Evolutionary conservation across 2,888 invertebrate species (phyloP).

Genomic region (Lasius fuliginosus): DNA sequence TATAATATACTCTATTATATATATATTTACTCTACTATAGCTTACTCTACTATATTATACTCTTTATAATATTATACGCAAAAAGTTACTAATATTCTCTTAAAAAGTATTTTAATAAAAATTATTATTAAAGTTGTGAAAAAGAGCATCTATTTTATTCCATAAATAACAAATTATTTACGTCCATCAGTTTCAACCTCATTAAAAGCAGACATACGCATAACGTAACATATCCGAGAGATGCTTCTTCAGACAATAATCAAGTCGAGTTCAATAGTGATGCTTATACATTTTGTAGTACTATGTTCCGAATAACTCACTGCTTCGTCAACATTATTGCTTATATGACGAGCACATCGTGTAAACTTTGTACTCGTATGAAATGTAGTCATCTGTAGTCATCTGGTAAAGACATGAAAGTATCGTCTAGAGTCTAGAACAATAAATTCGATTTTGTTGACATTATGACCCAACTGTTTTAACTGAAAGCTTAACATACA

Average conservation of each 20-base stretch:
- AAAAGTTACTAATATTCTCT: too few relatives aligned
- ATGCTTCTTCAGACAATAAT: conserved; percentile 98
- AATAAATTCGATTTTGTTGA: conserved; percentile 99
- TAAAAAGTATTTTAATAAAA: too few relatives aligned
- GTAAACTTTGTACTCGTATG: conserved; percentile 97
- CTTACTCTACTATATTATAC: too few relatives aligned
- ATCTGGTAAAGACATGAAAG: conserved; percentile 99
- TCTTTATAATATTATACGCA: too few relatives aligned
- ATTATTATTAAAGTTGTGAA: too few relatives aligned
- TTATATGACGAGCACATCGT: conserved; percentile 99
- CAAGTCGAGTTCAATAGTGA: conserved; percentile 99
- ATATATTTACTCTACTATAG: too few relatives aligned
- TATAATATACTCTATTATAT: too few relatives aligned
- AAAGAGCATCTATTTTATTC: too few relatives aligned
- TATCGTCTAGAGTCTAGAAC: conserved; percentile 99
- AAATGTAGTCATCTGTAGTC: conserved; percentile 98
- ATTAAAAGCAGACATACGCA: conserved; percentile 91
- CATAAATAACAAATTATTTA: too few relatives aligned
- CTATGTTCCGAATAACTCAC: conserved; percentile 98
- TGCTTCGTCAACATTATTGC: conserved; percentile 96
- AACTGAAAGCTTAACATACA: conserved; percentile 87
- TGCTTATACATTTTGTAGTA: conserved; percentile 99
- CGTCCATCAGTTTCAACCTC: too few relatives aligned
- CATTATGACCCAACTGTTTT: conserved; percentile 98
- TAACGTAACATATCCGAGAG: conserved; percentile 99